Percentiles rank a stretch among this genome's conserved stretches.
Conservation (phyloP, 1,140 invertebrate species). For the Camponotus vicinus region DNA sequence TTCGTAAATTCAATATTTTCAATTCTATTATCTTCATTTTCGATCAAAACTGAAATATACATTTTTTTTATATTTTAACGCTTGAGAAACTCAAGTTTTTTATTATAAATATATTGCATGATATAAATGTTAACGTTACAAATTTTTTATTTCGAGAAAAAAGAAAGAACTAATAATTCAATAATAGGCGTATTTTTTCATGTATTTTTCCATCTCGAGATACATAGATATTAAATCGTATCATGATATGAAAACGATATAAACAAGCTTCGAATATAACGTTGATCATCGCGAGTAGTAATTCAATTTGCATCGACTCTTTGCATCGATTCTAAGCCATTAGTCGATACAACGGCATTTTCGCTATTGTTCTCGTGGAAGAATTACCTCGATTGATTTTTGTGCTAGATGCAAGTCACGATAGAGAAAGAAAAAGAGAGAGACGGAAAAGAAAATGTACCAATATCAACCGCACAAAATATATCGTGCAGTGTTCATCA, state of each 20-base stretch:
- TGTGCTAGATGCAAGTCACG: slow-evolving; percentile 43
- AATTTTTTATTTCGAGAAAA: neutral
- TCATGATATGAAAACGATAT: slow-evolving; percentile 18
- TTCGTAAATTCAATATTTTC: neutral
- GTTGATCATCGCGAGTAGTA: slow-evolving; percentile 23
- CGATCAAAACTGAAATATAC: neutral
- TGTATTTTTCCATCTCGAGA: neutral
- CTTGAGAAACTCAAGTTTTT: neutral
- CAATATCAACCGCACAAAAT: slow-evolving; percentile 64
- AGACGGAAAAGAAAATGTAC: neutral
- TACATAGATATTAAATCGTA: neutral
- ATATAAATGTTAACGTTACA: too few species aligned
- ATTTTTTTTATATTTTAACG: neutral
- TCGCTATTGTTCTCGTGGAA: slow-evolving; percentile 4
- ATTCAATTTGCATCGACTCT: slow-evolving; percentile 44
- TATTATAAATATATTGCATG: neutral
- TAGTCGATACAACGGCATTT: slow-evolving; percentile 47
- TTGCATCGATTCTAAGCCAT: slow-evolving; percentile 13
- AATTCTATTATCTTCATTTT: slow-evolving; percentile 5
- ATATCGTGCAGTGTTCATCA: slow-evolving; percentile 58
- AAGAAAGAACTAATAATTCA: neutral
- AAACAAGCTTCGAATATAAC: slow-evolving; percentile 37
- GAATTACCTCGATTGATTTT: slow-evolving; percentile 68
- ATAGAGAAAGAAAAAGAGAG: neutral
- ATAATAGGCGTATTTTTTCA: slow-evolving; percentile 1